Evolutionary conservation across 1,140 invertebrate species (phyloP).

Genomic region (Polyergus mexicanus): DNA sequence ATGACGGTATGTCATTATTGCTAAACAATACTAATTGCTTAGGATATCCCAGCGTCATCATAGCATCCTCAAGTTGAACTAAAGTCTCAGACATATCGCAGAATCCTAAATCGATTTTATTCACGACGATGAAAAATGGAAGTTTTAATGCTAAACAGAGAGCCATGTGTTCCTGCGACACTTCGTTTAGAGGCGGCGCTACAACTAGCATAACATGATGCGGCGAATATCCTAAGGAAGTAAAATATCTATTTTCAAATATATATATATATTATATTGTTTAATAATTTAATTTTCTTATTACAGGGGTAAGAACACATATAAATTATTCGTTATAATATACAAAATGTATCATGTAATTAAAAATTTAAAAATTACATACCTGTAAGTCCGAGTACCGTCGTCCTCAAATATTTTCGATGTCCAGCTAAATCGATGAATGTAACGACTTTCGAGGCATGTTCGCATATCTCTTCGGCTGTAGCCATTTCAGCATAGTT

Average conservation of each 20-base stretch:
- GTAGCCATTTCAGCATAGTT: conserved; percentile 97
- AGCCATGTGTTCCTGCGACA: conserved; percentile 92
- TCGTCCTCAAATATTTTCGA: conserved; percentile 98
- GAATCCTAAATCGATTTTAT: conserved; percentile 94
- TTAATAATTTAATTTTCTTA: background rate
- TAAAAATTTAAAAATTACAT: conserved; percentile 22
- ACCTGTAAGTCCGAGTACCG: conserved; percentile 95
- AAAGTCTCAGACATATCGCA: conserved; percentile 86
- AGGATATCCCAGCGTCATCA: conserved; percentile 89
- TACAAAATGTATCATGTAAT: background rate
- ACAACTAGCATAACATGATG: conserved; percentile 98
- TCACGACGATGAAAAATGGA: conserved; percentile 96
- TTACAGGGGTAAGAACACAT: background rate
- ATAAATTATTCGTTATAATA: conserved; percentile 1
- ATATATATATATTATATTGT: background rate
- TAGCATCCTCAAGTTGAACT: conserved; percentile 88
- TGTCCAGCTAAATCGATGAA: conserved; percentile 99
- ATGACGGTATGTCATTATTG: conserved; percentile 90
- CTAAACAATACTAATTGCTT: conserved; percentile 91
- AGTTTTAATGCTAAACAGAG: conserved; percentile 94
- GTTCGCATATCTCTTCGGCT: conserved; percentile 97
- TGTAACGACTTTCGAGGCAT: conserved; percentile 96
- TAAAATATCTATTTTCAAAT: conserved; percentile 1
- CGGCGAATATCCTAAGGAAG: conserved; percentile 92
- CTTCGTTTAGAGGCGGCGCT: conserved; percentile 85